These are phyloP conservation scores for Parasteatoda tepidariorum DNA, from an alignment of 1,140 invertebrate genomes.

Conservation along the genomic window DNA sequence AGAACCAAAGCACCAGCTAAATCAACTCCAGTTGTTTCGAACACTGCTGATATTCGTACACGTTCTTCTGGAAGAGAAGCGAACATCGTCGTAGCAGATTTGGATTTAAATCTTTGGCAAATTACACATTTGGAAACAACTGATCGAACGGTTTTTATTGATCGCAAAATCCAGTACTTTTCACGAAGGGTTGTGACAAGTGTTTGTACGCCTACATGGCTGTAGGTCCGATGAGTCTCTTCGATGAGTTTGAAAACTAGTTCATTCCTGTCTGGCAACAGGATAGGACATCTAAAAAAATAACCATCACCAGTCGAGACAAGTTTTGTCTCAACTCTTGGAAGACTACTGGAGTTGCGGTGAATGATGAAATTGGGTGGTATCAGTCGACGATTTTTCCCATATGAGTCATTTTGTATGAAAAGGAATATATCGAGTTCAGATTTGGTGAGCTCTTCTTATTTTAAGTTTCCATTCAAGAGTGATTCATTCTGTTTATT, in stretches of 20 bases:
- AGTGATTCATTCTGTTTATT: not conserved
- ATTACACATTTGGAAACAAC: too few species aligned
- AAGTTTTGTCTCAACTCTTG: not conserved
- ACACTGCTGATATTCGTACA: not conserved
- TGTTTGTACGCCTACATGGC: not conserved
- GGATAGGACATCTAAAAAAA: not conserved
- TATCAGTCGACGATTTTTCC: not conserved
- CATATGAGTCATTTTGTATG: not conserved
- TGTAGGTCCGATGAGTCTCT: too few species aligned
- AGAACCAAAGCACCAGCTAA: constrained; percentile 6
- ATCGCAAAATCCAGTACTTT: too few species aligned
- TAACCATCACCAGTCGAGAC: not conserved
- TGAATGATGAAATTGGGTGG: not conserved
- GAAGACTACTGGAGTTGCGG: not conserved
- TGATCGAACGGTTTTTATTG: too few species aligned
- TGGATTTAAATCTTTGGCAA: too few species aligned
- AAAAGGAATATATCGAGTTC: not conserved
- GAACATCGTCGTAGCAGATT: too few species aligned
- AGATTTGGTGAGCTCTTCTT: not conserved
- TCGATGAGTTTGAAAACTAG: too few species aligned
- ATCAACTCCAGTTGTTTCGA: not conserved
- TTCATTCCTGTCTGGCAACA: not conserved
- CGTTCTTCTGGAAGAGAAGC: not conserved
- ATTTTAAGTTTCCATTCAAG: not conserved
- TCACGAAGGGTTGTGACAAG: too few species aligned